Base-by-base conservation (phyloP, 2,888 invertebrate genomes). In the Harpalus rubripes region DNA sequence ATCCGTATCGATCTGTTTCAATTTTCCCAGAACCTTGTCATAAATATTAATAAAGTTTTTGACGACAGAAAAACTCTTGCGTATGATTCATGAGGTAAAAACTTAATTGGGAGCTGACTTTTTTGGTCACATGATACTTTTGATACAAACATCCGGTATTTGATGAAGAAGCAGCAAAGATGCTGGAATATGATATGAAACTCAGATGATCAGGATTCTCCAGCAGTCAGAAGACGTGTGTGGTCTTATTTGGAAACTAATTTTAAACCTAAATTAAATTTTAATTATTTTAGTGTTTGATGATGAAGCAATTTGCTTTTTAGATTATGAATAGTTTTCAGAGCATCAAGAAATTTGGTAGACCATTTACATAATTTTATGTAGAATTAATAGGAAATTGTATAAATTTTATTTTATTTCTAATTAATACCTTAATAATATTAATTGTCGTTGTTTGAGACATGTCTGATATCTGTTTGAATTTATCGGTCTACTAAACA, bases 61-160 rank as follows among this genome's bases (percentile, higher is more conserved):
- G 59, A 10, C 7, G 26, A 22, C 39, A 22, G n/a, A 68, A 68
- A 68, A 32, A 32, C 68, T 7, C 8, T 18, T 7, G 22, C 39
- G 32, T 39, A 26, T 68, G 68, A 68, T 68, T 68, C 68, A 68
- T n/a, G 5, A 12, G 32, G 68, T 68, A 68, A 68, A 68, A 68
- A 68, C 68, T 68, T 68, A 68, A 68, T 68, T 68, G 68, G 68
- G 39, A 15, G 39, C n/a, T 68, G 68, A 39, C 32, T 68, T 68
- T 68, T 68, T 68, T 68, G 68, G 68, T 68, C n/a, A 68, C 32
- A 6, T 15, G 68, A 68, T 68, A 68, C 68, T 68, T 8, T 39
- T 68, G 68, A 41, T 39, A 39, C 26, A 32, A 39, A 68, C 68
- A 68, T 68, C 68, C 68, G 68, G 68, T 68, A 68, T 68, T 68